These are phyloP conservation scores for Apis cerana DNA, from an alignment of 1,140 invertebrate species.

Conservation along the genomic window DNA sequence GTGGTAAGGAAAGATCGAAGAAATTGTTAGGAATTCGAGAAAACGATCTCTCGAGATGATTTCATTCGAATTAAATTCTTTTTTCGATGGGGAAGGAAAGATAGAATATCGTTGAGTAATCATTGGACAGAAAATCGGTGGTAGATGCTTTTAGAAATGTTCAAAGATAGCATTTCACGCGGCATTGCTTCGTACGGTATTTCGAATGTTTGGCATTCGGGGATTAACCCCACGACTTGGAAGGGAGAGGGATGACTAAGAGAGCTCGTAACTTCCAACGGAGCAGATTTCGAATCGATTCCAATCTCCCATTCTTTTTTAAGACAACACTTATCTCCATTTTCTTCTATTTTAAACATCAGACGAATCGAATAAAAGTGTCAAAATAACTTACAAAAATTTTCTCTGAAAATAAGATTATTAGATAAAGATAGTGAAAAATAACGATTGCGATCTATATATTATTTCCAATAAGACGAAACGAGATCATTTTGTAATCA, in stretches of 20 bases:
- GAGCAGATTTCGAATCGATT: constrained; percentile 13
- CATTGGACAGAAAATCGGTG: not conserved
- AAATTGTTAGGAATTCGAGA: too few relatives aligned
- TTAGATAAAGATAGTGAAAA: too few relatives aligned
- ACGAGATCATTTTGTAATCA: too few relatives aligned
- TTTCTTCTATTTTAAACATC: not conserved
- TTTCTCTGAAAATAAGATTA: not conserved
- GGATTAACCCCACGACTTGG: constrained; percentile 15
- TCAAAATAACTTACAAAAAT: not conserved
- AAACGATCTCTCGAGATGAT: not conserved
- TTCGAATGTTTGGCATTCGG: constrained; percentile 41
- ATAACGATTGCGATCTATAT: too few relatives aligned
- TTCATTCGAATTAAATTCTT: not conserved
- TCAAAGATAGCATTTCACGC: constrained; percentile 29
- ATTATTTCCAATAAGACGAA: too few relatives aligned
- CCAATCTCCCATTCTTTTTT: not conserved
- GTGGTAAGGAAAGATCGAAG: not conserved
- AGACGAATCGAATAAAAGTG: not conserved
- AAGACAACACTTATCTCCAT: not conserved
- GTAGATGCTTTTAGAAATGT: constrained; percentile 15
- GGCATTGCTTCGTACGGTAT: not conserved
- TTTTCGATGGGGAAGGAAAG: too few relatives aligned
- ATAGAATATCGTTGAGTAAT: too few relatives aligned
- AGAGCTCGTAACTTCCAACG: not conserved
- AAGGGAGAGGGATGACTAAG: not conserved